Conservation (phyloP, 2,797 vertebrate species). For the Hippopotamyrus pictus region DNA sequence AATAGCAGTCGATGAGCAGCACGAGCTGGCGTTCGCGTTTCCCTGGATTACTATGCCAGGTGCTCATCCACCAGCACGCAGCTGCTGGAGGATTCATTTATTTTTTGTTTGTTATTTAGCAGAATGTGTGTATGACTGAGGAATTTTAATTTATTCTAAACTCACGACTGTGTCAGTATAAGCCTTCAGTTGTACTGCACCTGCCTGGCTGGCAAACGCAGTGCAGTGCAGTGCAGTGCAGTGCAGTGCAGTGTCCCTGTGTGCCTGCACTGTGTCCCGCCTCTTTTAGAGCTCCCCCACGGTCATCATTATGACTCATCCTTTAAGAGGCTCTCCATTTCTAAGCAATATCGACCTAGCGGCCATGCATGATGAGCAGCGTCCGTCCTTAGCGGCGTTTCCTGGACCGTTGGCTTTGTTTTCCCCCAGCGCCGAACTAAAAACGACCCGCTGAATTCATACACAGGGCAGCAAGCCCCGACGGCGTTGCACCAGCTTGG, state of each 20-base stretch:
- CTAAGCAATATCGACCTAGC: background rate
- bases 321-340: background rate
- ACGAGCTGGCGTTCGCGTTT: background rate
- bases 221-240: background rate
- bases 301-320: background rate
- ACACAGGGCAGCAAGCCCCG: background rate
- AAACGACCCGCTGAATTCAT: background rate
- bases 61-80: background rate
- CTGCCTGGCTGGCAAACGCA: background rate
- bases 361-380: background rate
- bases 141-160: background rate
- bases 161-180: background rate
- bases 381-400: background rate
- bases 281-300: background rate
- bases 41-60: background rate
- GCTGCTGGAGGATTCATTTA: background rate
- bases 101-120: background rate
- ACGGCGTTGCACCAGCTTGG: background rate
- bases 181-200: background rate
- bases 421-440: slow-evolving; percentile 21
- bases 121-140: background rate
- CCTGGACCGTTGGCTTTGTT: slow-evolving; percentile 20
- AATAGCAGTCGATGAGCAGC: background rate
- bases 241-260: background rate
- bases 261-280: too few species aligned